Conservation (phyloP, 2,888 invertebrate species). For the Aproaerema taeniolella region DNA sequence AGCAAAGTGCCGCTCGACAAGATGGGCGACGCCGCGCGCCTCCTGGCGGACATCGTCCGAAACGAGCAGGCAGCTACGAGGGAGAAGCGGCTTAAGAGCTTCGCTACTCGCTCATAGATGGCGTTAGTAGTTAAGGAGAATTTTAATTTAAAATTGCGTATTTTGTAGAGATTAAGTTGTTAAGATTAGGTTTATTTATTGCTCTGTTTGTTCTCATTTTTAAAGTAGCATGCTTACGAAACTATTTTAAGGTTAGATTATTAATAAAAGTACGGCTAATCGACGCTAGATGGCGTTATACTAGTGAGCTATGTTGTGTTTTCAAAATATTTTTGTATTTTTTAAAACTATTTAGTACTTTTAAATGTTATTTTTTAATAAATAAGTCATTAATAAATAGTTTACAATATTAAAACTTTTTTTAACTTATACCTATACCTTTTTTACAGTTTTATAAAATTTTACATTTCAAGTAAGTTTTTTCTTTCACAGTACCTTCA, state of each 20-base stretch:
- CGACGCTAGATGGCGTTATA: conserved; percentile 27
- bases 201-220: neutral
- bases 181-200: neutral
- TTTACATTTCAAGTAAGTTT: no score
- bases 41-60: conserved; percentile 78
- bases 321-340: no score
- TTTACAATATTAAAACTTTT: no score
- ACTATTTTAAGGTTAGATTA: neutral
- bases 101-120: conserved; percentile 41
- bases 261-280: conserved; percentile 35
- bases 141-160: neutral
- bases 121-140: conserved; percentile 20
- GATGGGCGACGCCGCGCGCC: conserved; percentile 79
- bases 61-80: conserved; percentile 65
- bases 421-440: no score
- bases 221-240: neutral
- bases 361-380: no score
- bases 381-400: no score
- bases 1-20: conserved; percentile 81
- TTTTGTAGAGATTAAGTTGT: neutral
- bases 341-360: no score
- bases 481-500: no score
- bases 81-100: conserved; percentile 31
- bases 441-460: no score
- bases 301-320: no score